Evolutionary conservation across 2,888 invertebrate genomes (phyloP).

Genomic region (Chrysina gloriosa): DNA sequence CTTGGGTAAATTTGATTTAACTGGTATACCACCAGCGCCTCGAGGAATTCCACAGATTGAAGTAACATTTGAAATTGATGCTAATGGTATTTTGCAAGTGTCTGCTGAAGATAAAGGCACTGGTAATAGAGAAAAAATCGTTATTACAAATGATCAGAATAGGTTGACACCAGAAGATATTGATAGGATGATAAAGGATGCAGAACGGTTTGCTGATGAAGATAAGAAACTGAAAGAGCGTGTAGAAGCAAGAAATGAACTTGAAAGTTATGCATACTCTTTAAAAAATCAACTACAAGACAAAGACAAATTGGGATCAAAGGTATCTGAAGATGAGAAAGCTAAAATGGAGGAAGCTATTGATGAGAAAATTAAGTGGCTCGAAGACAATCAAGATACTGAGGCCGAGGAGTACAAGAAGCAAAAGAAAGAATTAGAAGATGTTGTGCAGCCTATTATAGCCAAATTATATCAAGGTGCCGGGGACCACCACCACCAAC

Average conservation of each 20-base stretch:
- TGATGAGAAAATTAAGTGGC: constrained; percentile 97
- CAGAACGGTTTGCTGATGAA: constrained; percentile 98
- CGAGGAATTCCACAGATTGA: constrained; percentile 95
- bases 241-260: constrained; percentile 95
- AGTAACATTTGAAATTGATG: constrained; percentile 94
- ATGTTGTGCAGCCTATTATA: constrained; percentile 96
- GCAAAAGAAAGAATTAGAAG: constrained; percentile 95
- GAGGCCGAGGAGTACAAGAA: constrained; percentile 93
- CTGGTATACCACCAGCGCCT: constrained; percentile 95
- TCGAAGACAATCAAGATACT: constrained; percentile 94
- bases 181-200: constrained; percentile 98
- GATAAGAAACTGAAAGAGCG: constrained; percentile 97
- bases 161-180: constrained; percentile 97
- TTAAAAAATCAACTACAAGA: constrained; percentile 96
- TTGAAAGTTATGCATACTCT: constrained; percentile 97
- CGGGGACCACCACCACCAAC: constrained; percentile 82
- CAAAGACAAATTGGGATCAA: constrained; percentile 96
- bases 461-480: constrained; percentile 94
- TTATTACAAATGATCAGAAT: constrained; percentile 98
- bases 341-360: constrained; percentile 95
- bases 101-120: constrained; percentile 99
- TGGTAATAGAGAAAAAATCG: constrained; percentile 98
- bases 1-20: constrained; percentile 97
- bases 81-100: constrained; percentile 94
- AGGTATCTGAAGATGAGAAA: constrained; percentile 90